Evolutionary conservation across 2,797 vertebrate species (phyloP), one percentile per base, ranked within the genome.

Genomic region (Sphaeramia orbicularis): DNA sequence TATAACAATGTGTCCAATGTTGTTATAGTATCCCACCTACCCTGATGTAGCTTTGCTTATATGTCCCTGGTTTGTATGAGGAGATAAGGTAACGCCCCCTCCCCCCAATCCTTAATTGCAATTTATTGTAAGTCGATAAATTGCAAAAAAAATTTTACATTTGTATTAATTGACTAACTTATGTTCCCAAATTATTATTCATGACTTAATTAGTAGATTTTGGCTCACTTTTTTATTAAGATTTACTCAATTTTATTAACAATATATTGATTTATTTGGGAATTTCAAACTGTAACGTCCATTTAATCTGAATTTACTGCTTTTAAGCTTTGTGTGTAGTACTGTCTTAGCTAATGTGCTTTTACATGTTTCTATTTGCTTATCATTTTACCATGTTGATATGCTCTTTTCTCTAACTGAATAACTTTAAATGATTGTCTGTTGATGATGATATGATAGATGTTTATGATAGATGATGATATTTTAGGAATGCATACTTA

Each of bases 11-110:
- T 99, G 96, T 94, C 94, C 93, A 96, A 98, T 99, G 97, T 99
- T 99, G 97, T 99, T 99, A 99, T 99, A 99, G 97, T 99, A 99
- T 99, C 97, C 98, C 98, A 99, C 97, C 98, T 99, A 99, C 98
- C 98, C 98, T 99, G 98, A 99, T 99, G 97, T 99, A 96, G 96
- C 96, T 98, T 96, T 97, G 94, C 96, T 96, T 95, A 96, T 96
- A 87, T 95, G 94, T 95, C 89, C 81, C 96, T 96, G 98, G 97
- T 99, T 98, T 98, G 97, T 99, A 98, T 97, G 92, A 87, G 95
- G 95, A 94, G 94, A 95, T 90, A 95, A 96, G 96, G 95, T 96
- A 97, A 97, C 41, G 65, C 80, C 83, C 84, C 66, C 78, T 63
- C 62, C 72, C 75, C 60, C 74, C 81, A 85, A 80, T 83, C 74